Base-by-base conservation (phyloP, 2,113 vertebrate genomes). In the Ailuropoda melanoleuca region DNA sequence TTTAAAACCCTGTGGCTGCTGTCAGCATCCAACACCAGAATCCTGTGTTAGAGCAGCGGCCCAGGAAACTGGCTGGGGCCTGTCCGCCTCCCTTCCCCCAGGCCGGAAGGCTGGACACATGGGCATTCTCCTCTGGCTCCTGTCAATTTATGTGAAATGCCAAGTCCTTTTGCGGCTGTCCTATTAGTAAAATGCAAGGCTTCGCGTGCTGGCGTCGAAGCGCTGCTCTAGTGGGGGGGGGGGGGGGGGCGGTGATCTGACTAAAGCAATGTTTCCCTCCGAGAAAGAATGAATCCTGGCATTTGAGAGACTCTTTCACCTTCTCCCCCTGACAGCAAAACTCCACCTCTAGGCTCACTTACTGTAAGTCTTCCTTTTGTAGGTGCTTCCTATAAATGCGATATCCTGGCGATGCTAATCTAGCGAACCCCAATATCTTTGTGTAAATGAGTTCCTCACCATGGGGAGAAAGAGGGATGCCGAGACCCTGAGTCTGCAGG, bases 1-100 rank as follows among this genome's bases (percentile, higher is more conserved):
- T 83, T 86, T 48, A 92, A 89, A 91, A 90, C 37, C 37, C 77
- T 87, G 81, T 19, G 85, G 92, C 83, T 50, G 8, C 77, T 15
- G 10, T 70, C 83, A 48, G 56, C 66, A 75, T 56, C 75, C 3
- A 55, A 87, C 53, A 66, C 80, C 95, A 84, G 92, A 56, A 66
- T 58, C 68, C 66, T 70, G 86, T 86, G 66, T 83, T 29, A 39
- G 48, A 0, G 2, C 48, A 3, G 80, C 2, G 39, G 90, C 23
- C 37, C 34, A 5, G 0, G 1, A 80, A 39, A 19, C 60, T 62
- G 86, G 53, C 31, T 7, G 26, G 66, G 50, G 82, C 96, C 78
- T 14, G 34, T 13, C 6, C 2, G 7, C 78, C 39, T 29, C 81
- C 55, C 24, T 37, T 80, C 85, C 34, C 88, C 62, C 92, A 75